Base-by-base conservation (phyloP, 2,113 vertebrate species). In the Gavialis gangeticus region DNA sequence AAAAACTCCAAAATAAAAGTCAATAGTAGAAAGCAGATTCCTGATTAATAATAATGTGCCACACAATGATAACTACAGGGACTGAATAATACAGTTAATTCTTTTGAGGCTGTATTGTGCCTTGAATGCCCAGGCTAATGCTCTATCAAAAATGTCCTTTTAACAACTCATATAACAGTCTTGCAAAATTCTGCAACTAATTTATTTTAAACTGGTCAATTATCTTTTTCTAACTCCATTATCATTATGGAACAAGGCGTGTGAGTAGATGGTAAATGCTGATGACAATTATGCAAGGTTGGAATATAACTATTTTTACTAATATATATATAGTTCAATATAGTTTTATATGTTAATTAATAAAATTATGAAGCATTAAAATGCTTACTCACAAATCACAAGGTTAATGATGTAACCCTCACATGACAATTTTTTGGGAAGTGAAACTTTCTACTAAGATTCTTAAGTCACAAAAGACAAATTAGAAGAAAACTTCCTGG, bases 21-120 rank as follows among this genome's bases (percentile, higher is more conserved):
- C 3, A 82, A 63, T 37, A 80, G 18, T 22, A 62, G 19, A 25
- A 81, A 87, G 2, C 2, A 92, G 54, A 30, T 5, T 46, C 19
- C 66, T 58, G 64, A 60, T 76, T 80, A 18, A 62, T 0, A 21
- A 9, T n/a, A 64, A n/a, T 69, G 28, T 86, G 67, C 22, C 4
- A 22, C 6, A 54, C 69, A 6, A 11, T 54, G 7, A 28, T 3
- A 78, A n/a, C 14, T 3, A 54, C 0, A 3, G 0, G 16, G 46
- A 75, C 16, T 28, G 25, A 76, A 18, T 19, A 85, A 79, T 55
- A 5, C 2, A 4, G 6, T 2, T 34, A 85, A 10, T 12, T 59
- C 30, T 1, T 58, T 25, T 67, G 34, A 3, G 55, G 46, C 25
- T 82, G 83, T 60, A 75, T 0, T 24, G 27, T 14, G 30, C 64